Conservation (phyloP, 2,113 vertebrate species). For the Ctenomys sociabilis region DNA sequence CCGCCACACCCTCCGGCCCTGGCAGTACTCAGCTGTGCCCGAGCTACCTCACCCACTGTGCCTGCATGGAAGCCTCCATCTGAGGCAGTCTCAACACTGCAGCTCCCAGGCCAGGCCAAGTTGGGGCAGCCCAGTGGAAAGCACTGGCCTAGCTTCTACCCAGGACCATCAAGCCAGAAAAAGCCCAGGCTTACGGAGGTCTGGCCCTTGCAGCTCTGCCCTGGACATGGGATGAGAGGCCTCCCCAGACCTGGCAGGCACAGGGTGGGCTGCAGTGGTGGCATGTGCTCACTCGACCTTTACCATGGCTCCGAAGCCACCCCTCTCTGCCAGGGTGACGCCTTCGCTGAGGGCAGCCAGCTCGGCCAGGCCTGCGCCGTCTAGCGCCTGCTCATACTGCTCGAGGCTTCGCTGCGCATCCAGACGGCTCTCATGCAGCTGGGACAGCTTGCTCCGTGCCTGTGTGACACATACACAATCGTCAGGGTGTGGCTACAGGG, state of each 20-base stretch:
- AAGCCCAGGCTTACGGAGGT: too few relatives aligned
- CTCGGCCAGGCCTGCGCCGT: conserved; percentile 93
- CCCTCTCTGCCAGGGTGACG: conserved; percentile 90
- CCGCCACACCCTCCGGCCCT: too few relatives aligned
- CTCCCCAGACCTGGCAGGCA: not conserved
- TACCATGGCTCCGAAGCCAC: conserved; percentile 89
- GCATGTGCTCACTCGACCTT: conserved; percentile 72
- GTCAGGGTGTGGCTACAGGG: not conserved
- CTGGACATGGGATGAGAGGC: not conserved
- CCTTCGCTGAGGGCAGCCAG: conserved; percentile 94
- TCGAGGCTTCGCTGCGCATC: conserved; percentile 93
- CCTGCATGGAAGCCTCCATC: too few relatives aligned
- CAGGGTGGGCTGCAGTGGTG: not conserved
- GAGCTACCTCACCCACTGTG: too few relatives aligned
- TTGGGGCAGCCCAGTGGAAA: not conserved
- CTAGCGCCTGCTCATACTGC: conserved; percentile 91
- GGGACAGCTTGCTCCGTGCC: conserved; percentile 95
- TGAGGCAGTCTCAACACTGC: too few relatives aligned
- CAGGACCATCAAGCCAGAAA: not conserved
- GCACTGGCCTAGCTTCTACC: not conserved
- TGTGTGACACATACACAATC: conserved; percentile 70
- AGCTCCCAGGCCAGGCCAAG: not conserved
- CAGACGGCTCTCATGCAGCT: conserved; percentile 94
- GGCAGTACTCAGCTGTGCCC: not conserved
- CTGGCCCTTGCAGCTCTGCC: not conserved